These are phyloP conservation scores for Fistularia tabacaria DNA, from an alignment of 2,797 vertebrate genomes.

Conservation along the genomic window DNA sequence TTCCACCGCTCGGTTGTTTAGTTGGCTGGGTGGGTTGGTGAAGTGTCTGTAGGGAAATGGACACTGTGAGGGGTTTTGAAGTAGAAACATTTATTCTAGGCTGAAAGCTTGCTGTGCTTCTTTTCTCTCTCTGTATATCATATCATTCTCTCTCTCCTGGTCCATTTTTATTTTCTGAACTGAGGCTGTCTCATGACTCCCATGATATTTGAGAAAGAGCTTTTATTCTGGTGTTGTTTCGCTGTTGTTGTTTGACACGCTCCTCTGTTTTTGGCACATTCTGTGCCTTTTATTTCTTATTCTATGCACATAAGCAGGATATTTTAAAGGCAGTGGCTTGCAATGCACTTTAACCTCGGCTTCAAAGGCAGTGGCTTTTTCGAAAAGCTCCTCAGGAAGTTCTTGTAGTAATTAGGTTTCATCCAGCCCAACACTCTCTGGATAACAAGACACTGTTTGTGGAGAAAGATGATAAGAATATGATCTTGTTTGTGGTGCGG, in stretches of 20 bases:
- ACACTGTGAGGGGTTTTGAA: slow-evolving; percentile 69
- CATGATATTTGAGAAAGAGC: slow-evolving; percentile 38
- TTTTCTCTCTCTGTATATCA: slow-evolving; percentile 5
- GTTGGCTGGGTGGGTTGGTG: slow-evolving; percentile 40
- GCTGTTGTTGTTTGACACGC: slow-evolving; percentile 36
- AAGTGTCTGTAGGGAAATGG: slow-evolving; percentile 52
- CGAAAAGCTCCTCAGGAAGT: slow-evolving; percentile 51
- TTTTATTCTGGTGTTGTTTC: slow-evolving; percentile 51
- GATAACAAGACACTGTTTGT: slow-evolving; percentile 51
- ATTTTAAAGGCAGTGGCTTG: slow-evolving; percentile 23
- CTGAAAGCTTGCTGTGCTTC: slow-evolving; percentile 49
- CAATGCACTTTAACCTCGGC: slow-evolving; percentile 37
- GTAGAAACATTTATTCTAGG: slow-evolving; percentile 67
- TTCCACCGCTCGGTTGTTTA: slow-evolving; percentile 45
- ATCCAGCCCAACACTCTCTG: slow-evolving; percentile 50
- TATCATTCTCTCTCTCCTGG: slow-evolving; percentile 11
- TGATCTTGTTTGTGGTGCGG: slow-evolving; percentile 27
- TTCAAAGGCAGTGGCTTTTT: slow-evolving; percentile 58
- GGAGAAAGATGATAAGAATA: slow-evolving; percentile 25
- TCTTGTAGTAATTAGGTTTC: slow-evolving; percentile 61
- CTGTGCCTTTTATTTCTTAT: slow-evolving; percentile 19
- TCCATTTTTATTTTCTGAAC: slow-evolving; percentile 28
- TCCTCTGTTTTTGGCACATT: slow-evolving; percentile 18
- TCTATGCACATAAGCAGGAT: slow-evolving; percentile 40
- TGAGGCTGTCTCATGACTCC: slow-evolving; percentile 31